Evolutionary conservation across 2,113 vertebrate genomes (phyloP).

Genomic region (Rhinichthys klamathensis): DNA sequence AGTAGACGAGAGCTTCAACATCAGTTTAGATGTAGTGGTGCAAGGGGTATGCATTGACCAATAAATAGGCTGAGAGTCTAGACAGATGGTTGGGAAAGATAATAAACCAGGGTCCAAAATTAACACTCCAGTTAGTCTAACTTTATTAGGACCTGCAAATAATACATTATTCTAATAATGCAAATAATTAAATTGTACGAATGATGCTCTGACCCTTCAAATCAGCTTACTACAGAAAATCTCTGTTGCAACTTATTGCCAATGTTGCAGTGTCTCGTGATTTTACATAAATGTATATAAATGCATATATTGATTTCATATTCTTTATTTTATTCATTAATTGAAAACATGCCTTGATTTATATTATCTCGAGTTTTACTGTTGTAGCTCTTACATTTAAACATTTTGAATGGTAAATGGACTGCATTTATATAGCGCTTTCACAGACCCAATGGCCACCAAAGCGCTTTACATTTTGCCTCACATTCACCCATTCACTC

Average conservation of each 20-base stretch:
- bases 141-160: neutral
- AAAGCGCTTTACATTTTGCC: no score
- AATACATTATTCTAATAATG: neutral
- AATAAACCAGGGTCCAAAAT: conserved; percentile 20
- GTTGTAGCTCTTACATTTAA: neutral
- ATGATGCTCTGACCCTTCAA: neutral
- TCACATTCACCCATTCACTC: no score
- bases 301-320: no score
- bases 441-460: no score
- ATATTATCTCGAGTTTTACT: neutral
- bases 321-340: no score
- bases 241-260: neutral
- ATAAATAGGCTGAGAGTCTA: conserved; percentile 10
- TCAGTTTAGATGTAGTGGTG: neutral
- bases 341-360: no score
- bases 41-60: conserved; percentile 24
- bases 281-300: no score
- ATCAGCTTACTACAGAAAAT: neutral
- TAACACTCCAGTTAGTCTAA: neutral
- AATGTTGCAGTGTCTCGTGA: neutral
- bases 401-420: neutral
- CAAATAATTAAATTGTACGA: neutral
- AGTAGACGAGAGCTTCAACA: neutral
- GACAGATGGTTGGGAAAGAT: neutral
- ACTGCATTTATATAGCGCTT: no score